phyloP scores from a whole-genome alignment of 1,140 invertebrate genomes.

The Streblospio benedicti region DNA sequence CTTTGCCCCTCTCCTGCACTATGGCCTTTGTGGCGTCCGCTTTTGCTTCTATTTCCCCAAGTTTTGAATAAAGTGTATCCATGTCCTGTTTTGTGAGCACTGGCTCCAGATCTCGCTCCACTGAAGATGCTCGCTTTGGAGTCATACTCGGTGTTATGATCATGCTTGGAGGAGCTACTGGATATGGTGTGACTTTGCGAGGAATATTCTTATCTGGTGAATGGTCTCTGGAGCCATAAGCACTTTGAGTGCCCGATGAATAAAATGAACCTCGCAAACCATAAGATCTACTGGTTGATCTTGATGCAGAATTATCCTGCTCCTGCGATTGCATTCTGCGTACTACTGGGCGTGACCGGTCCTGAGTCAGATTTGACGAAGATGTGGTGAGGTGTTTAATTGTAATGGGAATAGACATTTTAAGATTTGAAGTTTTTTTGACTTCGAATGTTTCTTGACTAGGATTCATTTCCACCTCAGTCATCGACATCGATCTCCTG shows the following conservation, averaged over 20 bases:
- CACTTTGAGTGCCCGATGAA: slow-evolving; percentile 17
- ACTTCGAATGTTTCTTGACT: no score
- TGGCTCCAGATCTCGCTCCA: slow-evolving; percentile 5
- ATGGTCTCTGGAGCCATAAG: slow-evolving; percentile 10
- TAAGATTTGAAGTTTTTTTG: no score
- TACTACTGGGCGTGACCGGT: no score
- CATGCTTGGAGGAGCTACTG: slow-evolving; percentile 16
- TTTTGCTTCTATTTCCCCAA: slow-evolving; percentile 4
- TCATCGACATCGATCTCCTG: no score
- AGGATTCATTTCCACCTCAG: no score
- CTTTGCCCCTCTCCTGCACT: background rate
- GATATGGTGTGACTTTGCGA: slow-evolving; percentile 2
- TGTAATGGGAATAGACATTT: no score
- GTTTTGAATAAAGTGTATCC: slow-evolving; percentile 8
- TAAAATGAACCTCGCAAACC: slow-evolving; percentile 11
- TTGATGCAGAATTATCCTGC: no score
- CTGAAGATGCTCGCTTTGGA: slow-evolving; percentile 9
- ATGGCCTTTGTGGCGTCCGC: background rate
- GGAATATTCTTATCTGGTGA: slow-evolving; percentile 9
- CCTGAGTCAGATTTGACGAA: no score
- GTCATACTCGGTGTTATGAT: slow-evolving; percentile 18
- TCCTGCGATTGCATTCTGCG: no score
- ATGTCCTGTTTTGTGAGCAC: slow-evolving; percentile 5
- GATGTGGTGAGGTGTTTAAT: no score
- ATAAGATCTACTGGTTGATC: background rate